Evolutionary conservation across 2,888 invertebrate genomes (phyloP).

Genomic region (Calameuta filiformis): DNA sequence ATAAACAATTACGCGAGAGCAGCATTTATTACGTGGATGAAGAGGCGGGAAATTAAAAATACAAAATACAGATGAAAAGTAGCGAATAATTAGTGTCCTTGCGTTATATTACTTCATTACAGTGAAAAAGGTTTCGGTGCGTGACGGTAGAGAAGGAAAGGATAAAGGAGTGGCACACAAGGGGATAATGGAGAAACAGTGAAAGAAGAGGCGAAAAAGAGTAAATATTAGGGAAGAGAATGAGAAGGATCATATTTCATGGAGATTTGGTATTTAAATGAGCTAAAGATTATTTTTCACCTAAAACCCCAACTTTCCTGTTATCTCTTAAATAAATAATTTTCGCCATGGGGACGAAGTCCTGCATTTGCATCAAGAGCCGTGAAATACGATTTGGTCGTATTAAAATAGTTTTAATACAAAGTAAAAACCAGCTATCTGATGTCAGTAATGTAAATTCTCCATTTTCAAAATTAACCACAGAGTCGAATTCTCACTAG

Average conservation of each 20-base stretch:
- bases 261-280: not conserved
- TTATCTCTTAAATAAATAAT: not conserved
- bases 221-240: not conserved
- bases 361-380: not conserved
- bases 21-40: not conserved
- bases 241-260: not conserved
- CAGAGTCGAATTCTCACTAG: not conserved
- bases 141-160: too few species aligned
- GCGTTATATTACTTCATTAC: not conserved
- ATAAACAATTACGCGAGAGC: not conserved
- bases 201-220: not conserved
- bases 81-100: not conserved
- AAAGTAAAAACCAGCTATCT: not conserved
- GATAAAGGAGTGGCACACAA: too few species aligned
- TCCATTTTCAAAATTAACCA: not conserved
- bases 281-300: not conserved
- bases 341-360: not conserved
- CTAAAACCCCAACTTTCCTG: not conserved
- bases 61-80: not conserved
- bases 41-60: not conserved
- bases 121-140: not conserved
- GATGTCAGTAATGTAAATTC: not conserved
- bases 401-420: not conserved
- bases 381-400: not conserved
- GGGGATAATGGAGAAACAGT: too few species aligned